Conservation (phyloP, 1,140 invertebrate genomes). For the Drosophila ananassae region DNA sequence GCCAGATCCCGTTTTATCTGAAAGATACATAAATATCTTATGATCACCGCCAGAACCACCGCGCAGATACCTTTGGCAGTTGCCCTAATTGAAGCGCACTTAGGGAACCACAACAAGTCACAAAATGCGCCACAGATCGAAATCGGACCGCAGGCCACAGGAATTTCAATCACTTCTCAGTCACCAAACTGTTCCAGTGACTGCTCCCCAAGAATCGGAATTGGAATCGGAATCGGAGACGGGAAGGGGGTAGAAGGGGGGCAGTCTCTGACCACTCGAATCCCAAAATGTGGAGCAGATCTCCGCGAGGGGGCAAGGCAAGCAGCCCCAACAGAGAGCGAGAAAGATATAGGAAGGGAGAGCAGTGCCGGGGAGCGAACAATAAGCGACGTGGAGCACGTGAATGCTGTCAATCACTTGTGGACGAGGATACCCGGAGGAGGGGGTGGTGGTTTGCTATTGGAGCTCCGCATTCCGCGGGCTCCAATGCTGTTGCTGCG, state of each 20-base stretch:
- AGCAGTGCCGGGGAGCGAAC: constrained; percentile 18
- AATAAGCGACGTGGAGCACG: constrained; percentile 69
- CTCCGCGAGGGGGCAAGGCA: neutral
- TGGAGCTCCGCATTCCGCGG: constrained; percentile 34
- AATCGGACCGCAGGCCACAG: constrained; percentile 36
- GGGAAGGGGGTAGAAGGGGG: neutral
- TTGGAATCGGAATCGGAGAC: neutral
- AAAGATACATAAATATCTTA: neutral
- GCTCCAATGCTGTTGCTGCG: neutral
- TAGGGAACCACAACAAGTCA: constrained; percentile 30
- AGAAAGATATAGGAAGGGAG: neutral
- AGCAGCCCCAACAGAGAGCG: neutral
- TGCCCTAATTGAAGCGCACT: constrained; percentile 48
- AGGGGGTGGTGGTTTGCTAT: constrained; percentile 15
- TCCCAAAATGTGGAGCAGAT: constrained; percentile 18
- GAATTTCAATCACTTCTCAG: constrained; percentile 48
- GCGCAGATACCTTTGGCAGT: constrained; percentile 3
- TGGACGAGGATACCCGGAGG: constrained; percentile 24
- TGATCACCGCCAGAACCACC: neutral
- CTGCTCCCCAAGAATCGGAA: constrained; percentile 6
- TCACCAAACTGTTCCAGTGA: constrained; percentile 35
- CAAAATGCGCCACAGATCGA: constrained; percentile 41
- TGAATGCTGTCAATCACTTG: constrained; percentile 77
- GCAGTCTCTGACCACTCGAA: constrained; percentile 10
- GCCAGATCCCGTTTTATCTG: neutral